Evolutionary conservation across 2,888 invertebrate species (phyloP).

Genomic region (Leucophenga maculata): DNA sequence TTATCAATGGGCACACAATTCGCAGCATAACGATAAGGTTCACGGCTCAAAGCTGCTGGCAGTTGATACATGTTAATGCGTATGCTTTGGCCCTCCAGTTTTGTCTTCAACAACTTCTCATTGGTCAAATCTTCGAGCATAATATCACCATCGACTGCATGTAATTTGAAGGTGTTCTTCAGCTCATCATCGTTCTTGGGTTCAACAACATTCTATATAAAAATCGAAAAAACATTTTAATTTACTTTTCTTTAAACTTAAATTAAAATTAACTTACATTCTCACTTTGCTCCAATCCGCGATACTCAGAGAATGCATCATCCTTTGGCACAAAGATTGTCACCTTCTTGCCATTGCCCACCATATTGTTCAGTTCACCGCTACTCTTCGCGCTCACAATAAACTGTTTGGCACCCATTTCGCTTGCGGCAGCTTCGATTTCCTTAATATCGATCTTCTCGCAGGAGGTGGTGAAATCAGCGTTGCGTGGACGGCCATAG

Average conservation of each 20-base stretch:
- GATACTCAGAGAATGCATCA: slow-evolving; percentile 75
- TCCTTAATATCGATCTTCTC: slow-evolving; percentile 76
- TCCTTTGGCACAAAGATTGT: slow-evolving; percentile 79
- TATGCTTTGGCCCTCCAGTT: slow-evolving; percentile 67
- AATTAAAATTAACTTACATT: slow-evolving; percentile 71
- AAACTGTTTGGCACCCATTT: slow-evolving; percentile 77
- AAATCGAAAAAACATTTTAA: too few relatives aligned
- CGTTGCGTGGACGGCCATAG: slow-evolving; percentile 73
- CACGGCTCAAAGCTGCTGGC: slow-evolving; percentile 58
- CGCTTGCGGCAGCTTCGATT: slow-evolving; percentile 75
- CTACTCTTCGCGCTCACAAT: slow-evolving; percentile 74
- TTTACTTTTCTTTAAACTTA: not conserved
- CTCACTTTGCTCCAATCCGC: slow-evolving; percentile 73
- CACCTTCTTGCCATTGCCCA: slow-evolving; percentile 73
- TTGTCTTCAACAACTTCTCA: slow-evolving; percentile 73
- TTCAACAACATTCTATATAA: slow-evolving; percentile 73
- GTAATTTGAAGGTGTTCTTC: slow-evolving; percentile 75
- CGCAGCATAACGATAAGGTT: slow-evolving; percentile 74
- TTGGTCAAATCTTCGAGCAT: slow-evolving; percentile 76
- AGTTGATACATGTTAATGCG: slow-evolving; percentile 70
- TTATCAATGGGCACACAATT: slow-evolving; percentile 79
- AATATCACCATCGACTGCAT: slow-evolving; percentile 75
- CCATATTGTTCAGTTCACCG: slow-evolving; percentile 72
- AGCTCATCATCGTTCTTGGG: slow-evolving; percentile 68
- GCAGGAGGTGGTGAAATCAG: slow-evolving; percentile 72